Evolutionary conservation across 30 jellyfish, hydroid and myxozoan species (phyloP), one percentile per base, ranked within the genome.

Genomic region (Turritopsis dohrnii): DNA sequence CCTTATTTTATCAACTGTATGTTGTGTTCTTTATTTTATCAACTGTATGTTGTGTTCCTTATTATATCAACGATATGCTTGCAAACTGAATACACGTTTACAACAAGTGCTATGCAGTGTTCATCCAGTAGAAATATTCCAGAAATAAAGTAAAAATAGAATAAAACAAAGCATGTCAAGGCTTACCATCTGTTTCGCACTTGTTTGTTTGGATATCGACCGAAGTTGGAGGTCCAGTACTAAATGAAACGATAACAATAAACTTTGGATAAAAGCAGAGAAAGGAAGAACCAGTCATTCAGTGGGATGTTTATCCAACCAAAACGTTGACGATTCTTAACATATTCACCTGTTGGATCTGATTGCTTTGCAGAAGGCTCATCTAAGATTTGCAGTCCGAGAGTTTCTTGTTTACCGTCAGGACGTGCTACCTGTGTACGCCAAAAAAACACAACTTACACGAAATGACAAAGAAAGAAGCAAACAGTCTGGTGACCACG

Each of bases 341-440:
- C 60, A 41, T 0, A 27, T 1, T 73, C 69, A 94, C 99, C 99
- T 27, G 99, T 94, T 21, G 99, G 99, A 71, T 94, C 99, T 21
- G 99, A 94, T 71, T 94, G 99, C 53, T 94, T 89, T 1, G 99
- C 99, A 72, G 96, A 79, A 1, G 99, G 99, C 41, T 94, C 99
- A 71, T 94, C 99, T 29, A 94, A 74, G 25, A 94, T 89, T 79
- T 85, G 97, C 77, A 94, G 75, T 25, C 99, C 99, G 22, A 94
- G 86, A 25, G 85, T 81, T 82, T 94, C 99, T 53, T 95, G 96
- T 75, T 94, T 89, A n/a, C 95, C 95, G 54, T 94, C 99, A 24
- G 99, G 99, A n/a, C 99, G 60, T n/a, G 89, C 81, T 8, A 94
- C 99, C 99, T 94, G 19, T 9, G 9, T 1, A 1, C 28, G 30